Evolutionary conservation across 1,140 invertebrate species (phyloP), one percentile per base, ranked within the genome.

Genomic region (Nasonia vitripennis): DNA sequence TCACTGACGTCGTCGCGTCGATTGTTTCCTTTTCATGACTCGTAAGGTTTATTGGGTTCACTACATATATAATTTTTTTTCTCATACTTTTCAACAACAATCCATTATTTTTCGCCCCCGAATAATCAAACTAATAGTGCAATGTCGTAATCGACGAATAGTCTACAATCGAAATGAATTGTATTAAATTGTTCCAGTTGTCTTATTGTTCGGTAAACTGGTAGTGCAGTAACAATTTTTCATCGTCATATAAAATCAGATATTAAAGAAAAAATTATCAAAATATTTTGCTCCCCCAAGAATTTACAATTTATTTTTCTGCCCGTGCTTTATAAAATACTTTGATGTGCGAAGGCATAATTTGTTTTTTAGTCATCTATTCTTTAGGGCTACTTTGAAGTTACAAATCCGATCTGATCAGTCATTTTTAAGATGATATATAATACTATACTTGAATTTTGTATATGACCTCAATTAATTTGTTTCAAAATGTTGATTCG

Each of bases 321-420:
- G 27, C 31, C 20, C 41, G 70, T 71, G 31, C 55, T 80, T 84
- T 75, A 84, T 51, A 74, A 79, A 73, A 80, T 78, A 84, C 27
- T 78, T 78, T 48, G 14, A 51, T 80, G 48, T 62, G 70, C 37
- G 14, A 84, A 84, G 77, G 68, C 77, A 74, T 79, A 27, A 37
- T 37, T 12, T 83, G 10, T 83, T 48, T 34, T 78, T 51, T 62
- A 51, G 31, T n/a, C n/a, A 62, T 77, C 20, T 78, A 31, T 11
- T 48, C 12, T 73, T 11, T 20, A 73, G 27, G 20, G 23, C 68
- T 79, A 84, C 48, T 31, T 84, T 79, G 14, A 17, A 78, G 78
- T 84, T 84, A 84, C 77, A 79, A 71, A 84, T 78, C 2, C 67
- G 51, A 68, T 77, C 37, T 4, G 31, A 78, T 78, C 83, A 84